phyloP scores from a whole-genome alignment of 2,797 vertebrate genomes.

The Bradypus variegatus region DNA sequence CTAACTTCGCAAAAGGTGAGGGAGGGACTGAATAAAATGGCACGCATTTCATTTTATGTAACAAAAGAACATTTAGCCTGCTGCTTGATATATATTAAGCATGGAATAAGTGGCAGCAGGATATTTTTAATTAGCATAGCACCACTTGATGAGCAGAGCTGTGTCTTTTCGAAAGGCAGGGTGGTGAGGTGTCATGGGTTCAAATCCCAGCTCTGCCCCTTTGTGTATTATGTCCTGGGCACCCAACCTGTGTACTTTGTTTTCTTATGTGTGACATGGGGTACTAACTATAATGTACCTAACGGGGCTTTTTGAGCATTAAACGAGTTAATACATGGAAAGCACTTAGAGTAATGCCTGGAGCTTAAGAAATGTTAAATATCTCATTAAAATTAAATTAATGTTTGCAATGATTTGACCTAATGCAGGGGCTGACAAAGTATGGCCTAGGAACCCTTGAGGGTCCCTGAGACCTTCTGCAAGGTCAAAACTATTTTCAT shows the following conservation, averaged over 20 bases:
- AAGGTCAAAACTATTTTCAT: neutral
- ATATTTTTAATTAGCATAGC: neutral
- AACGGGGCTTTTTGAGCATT: rapidly evolving
- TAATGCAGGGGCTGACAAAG: neutral
- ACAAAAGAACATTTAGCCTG: neutral
- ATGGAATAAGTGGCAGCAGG: neutral
- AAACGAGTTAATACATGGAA: neutral
- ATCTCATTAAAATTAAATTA: neutral
- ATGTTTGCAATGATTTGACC: neutral
- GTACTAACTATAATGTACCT: neutral
- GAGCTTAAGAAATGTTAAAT: too few relatives aligned
- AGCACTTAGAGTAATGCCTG: neutral
- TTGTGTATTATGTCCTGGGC: neutral
- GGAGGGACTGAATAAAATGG: rapidly evolving
- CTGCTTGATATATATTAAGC: neutral
- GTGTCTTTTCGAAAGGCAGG: neutral
- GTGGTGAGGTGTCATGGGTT: neutral
- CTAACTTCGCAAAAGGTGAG: neutral
- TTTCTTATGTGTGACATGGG: neutral
- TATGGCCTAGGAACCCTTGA: neutral
- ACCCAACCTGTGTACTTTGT: neutral
- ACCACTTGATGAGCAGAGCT: neutral
- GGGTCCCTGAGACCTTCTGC: neutral
- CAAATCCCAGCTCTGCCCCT: neutral
- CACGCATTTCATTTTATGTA: neutral